Evolutionary conservation across 2,888 invertebrate genomes (phyloP), one percentile per base, ranked within the genome.

Genomic region (Pollenia labialis): DNA sequence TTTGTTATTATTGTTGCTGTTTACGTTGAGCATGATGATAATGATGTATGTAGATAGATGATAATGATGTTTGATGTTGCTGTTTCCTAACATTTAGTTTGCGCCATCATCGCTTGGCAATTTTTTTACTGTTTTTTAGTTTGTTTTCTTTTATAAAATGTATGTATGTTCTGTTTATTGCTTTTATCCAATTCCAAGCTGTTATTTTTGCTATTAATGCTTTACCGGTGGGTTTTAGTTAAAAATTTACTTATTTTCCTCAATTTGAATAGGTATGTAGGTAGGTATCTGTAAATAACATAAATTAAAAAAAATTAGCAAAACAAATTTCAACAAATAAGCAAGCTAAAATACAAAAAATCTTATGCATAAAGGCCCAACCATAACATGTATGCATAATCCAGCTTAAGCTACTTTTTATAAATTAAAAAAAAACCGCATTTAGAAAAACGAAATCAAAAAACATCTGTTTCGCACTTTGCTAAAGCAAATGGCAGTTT

Each of bases 221-320:
- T 71, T 80, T 71, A 75, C 56, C 80, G 85, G 85, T 85, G 85
- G 85, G 80, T 32, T 79, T 56, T 23, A 52, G 7, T 68, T 76
- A 23, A 18, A 50, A 3, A 18, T 71, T 48, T 46, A 52, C 16
- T 40, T 69, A 1, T 11, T 69, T 68, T 68, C 23, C 14, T 46
- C 16, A 69, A 50, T 11, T 16, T 44, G 42, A 54, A 42, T 32
- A 32, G 32, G 32, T 32, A 23, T 23, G 23, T 23, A 23, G 23
- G 23, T 23, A 23, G 23, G 23, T 23, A 32, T 32, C 32, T 32
- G 32, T 32, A 32, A 32, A 32, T 32, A 32, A 4, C 4, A 32
- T 32, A 6, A 32, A 6, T 32, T 32, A 32, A 23, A 23, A 23
- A 32, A 32, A 6, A 32, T 32, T 32, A 32, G 32, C 32, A 32